Evolutionary conservation across 2,113 vertebrate species (phyloP), one percentile per base, ranked within the genome.

Genomic region (Sisor rabdophorus): DNA sequence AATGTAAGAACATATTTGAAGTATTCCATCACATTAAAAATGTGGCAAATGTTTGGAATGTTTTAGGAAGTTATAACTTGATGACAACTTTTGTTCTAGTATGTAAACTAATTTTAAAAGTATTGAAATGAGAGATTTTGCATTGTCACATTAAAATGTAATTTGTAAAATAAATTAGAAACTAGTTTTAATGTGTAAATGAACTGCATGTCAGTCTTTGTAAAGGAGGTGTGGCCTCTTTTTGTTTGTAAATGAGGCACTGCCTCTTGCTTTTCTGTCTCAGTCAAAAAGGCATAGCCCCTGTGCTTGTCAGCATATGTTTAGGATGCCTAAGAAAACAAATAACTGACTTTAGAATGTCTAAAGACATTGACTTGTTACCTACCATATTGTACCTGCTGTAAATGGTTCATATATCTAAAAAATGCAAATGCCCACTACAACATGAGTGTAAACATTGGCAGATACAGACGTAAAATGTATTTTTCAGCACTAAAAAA

Each of bases 401-500:
- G 10, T 9, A 44, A 44, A 8, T 44, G 40, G 40, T 9, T 44
- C 40, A 44, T 44, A 10, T 10, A 44, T 44, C 40, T n/a, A 11
- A 30, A 52, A 44, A 58, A 20, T 26, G 17, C 47, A 55, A 30
- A 44, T 22, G 30, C 11, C 16, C 2, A 24, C 48, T 40, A 1
- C 8, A 53, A 65, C 60, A 13, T 50, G 60, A 63, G 65, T 26
- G 26, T 0, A 26, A 16, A 59, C 3, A 1, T 36, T 59, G 55
- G 24, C 32, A 68, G 28, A 56, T 59, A 64, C 36, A 60, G 20
- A 22, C 58, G 60, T 24, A 63, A 73, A 81, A 89, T 86, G 84
- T 82, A 88, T 87, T 71, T 54, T 72, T 4, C 47, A 36, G 76
- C 82, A 78, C 80, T 81, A 80, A 63, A 28, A 69, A 59, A 15